Base-by-base conservation (phyloP, 2,888 invertebrate genomes). In the Seira musarum region DNA sequence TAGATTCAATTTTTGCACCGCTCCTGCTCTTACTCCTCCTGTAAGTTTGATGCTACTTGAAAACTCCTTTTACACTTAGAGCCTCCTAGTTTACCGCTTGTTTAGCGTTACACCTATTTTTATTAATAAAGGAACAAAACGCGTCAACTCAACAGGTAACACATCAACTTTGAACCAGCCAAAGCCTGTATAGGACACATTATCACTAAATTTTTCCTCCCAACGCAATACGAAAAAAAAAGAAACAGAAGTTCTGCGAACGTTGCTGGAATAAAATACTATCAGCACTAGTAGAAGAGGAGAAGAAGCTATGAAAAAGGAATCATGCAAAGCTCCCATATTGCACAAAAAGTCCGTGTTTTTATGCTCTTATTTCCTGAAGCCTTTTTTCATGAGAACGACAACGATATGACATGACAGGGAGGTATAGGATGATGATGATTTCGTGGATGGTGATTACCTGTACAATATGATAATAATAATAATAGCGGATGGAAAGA, bases 81-180 rank as follows among this genome's bases (percentile, higher is more conserved):
- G 13, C 40, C 40, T 40, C 40, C 40, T 5, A 5, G 40, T 40
- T n/a, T n/a, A n/a, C n/a, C n/a, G n/a, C n/a, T n/a, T n/a, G n/a
- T n/a, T n/a, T n/a, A n/a, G n/a, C n/a, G n/a, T n/a, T n/a, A n/a
- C n/a, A n/a, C n/a, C n/a, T n/a, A n/a, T n/a, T n/a, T n/a, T n/a
- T n/a, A n/a, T n/a, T n/a, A n/a, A n/a, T 64, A 72, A 66, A 53
- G 60, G 65, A 80, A 40, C 46, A 35, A 67, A 66, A 68, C 53
- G 73, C 73, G 68, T 74, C 73, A 73, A 69, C 80, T 80, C 80
- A 80, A 80, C 80, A 80, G 80, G 80, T 80, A 80, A 67, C 46
- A 71, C 78, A 66, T 78, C 71, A 40, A 40, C 25, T 46, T 57
- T 61, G 67, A 53, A 22, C 49, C 30, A 57, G 60, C 63, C 25